Conservation (phyloP, 2,797 vertebrate genomes). For the Galagoides demidoff region DNA sequence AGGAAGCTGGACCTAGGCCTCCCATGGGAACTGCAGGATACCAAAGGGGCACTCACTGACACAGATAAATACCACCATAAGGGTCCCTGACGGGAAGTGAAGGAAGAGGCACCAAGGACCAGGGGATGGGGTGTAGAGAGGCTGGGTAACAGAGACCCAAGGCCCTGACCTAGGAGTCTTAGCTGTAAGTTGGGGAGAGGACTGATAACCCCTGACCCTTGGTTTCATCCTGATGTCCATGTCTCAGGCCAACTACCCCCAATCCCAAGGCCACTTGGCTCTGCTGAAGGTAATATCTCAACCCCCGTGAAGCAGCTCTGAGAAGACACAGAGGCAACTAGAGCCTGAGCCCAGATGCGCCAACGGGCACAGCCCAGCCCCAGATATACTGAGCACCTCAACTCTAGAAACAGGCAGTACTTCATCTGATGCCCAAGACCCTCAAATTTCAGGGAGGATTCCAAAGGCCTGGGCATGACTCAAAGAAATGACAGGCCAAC, state of each 20-base stretch:
- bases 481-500: background rate
- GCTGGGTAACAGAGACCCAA: background rate
- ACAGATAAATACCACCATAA: background rate
- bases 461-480: background rate
- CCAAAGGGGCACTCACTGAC: background rate
- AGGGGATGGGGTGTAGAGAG: no score
- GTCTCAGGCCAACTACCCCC: background rate
- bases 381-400: background rate
- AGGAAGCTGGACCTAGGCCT: background rate
- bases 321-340: background rate
- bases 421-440: background rate
- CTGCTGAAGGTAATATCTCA: background rate
- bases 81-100: background rate
- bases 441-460: background rate
- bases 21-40: rapidly evolving
- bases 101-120: background rate
- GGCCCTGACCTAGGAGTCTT: background rate
- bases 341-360: background rate
- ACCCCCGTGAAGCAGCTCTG: background rate
- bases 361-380: background rate
- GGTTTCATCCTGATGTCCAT: background rate
- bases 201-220: background rate
- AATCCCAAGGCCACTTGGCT: background rate
- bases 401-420: background rate
- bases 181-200: background rate